Base-by-base conservation (phyloP, 92 coral and sea anemone genomes). In the Epizoanthus ramosus region DNA sequence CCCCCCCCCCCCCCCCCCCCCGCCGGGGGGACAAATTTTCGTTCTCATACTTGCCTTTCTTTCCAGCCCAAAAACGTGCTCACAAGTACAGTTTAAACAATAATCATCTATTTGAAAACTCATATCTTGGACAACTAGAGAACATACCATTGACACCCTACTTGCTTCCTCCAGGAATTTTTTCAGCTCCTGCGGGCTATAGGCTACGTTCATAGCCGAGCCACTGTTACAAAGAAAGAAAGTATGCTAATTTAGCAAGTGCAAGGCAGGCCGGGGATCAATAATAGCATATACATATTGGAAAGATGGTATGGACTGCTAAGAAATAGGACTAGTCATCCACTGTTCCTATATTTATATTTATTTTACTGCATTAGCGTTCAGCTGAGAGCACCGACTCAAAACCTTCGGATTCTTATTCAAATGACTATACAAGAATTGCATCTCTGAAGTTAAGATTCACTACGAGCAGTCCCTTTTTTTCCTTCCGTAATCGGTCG, bases 171-270 rank as follows among this genome's bases (percentile, higher is more conserved):
- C 83, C 67, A 96, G 88, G 79, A 90, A 96, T 73, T 84, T 89
- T 74, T 85, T 91, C 73, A 96, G 87, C 72, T 96, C 99, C 61
- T 85, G 93, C 6, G 99, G 99, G 57, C 99, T 97, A 74, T 93
- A 94, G 5, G 99, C 99, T 4, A 96, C 99, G 53, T 96, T 96
- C 99, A 96, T 96, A 25, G 99, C 99, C 8, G 99, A 96, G 23
- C 99, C 99, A 87, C 99, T 96, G 73, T 2, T 71, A 68, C 54
- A 21, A 17, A 57, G 45, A 64, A 73, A 17, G 21, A 28, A 28
- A 28, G 2, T 15, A 53, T 14, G 0, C 18, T n/a, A 5, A 10
- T 35, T 63, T 23, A 54, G 28, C 21, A 37, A 6, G 85, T 2
- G 23, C 10, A 19, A 17, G 28, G 22, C 31, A 47, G 14, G n/a